Evolutionary conservation across 2,888 invertebrate species (phyloP).

Genomic region (Melieria picta): DNA sequence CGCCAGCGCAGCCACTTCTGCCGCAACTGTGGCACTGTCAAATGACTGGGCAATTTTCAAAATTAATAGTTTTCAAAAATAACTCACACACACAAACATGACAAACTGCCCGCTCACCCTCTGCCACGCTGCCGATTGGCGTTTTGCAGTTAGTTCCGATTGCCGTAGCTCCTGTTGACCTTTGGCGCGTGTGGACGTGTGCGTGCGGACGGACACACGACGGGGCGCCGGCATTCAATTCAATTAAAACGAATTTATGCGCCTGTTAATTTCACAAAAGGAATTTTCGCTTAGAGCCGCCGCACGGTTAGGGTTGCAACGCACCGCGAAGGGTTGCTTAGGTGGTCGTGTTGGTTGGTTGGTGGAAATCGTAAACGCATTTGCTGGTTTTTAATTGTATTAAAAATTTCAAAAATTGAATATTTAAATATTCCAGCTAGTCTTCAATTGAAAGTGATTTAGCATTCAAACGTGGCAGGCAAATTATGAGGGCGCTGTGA

Average conservation of each 20-base stretch:
- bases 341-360: not conserved
- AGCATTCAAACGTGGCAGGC: no score
- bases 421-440: no score
- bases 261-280: constrained; percentile 34
- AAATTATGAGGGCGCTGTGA: no score
- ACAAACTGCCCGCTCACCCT: not conserved
- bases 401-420: no score
- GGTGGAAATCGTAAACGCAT: no score
- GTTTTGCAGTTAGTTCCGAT: no score
- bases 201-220: constrained; percentile 9
- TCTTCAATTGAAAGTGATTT: no score
- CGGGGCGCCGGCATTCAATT: constrained; percentile 35
- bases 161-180: constrained; percentile 16
- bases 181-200: constrained; percentile 31
- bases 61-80: constrained; percentile 36
- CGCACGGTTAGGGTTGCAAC: constrained; percentile 16
- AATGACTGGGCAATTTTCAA: constrained; percentile 20
- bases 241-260: constrained; percentile 35
- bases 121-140: not conserved
- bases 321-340: not conserved
- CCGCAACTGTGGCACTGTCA: no score
- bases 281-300: not conserved
- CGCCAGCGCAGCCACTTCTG: no score
- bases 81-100: not conserved
- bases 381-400: no score